phyloP scores from a whole-genome alignment of 2,888 invertebrate species.

The Lasioglossum morio region DNA sequence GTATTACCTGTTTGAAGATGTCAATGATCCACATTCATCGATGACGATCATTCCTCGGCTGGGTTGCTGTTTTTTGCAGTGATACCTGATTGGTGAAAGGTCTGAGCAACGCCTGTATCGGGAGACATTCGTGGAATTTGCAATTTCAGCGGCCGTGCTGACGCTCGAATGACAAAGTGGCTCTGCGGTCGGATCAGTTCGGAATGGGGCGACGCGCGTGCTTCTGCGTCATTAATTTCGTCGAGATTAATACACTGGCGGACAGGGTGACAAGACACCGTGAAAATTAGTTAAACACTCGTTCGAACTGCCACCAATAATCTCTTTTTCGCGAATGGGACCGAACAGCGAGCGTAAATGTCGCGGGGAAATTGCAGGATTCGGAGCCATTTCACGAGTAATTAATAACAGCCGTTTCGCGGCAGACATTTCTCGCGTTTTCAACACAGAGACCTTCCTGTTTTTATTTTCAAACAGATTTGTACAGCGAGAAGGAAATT shows the following conservation, averaged over 20 bases:
- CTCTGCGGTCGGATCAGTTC: slow-evolving; percentile 15
- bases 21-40: no score
- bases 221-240: slow-evolving; percentile 17
- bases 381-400: background rate
- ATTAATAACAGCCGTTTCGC: background rate
- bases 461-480: background rate
- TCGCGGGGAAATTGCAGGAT: background rate
- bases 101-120: slow-evolving; percentile 5
- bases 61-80: background rate
- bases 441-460: background rate
- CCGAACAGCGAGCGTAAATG: background rate
- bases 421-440: background rate
- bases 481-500: background rate
- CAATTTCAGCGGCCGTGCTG: slow-evolving; percentile 13
- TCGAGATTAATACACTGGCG: slow-evolving; percentile 9
- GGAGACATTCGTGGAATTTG: slow-evolving; percentile 17
- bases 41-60: background rate
- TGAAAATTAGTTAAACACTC: slow-evolving; percentile 14
- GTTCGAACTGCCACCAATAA: background rate
- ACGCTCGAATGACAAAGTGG: slow-evolving; percentile 18
- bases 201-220: slow-evolving; percentile 2
- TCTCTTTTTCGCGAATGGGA: background rate
- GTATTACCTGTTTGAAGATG: background rate
- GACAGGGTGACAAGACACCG: slow-evolving; percentile 11
- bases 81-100: background rate